phyloP scores from a whole-genome alignment of 1,140 invertebrate species.

The Anastrepha ludens region DNA sequence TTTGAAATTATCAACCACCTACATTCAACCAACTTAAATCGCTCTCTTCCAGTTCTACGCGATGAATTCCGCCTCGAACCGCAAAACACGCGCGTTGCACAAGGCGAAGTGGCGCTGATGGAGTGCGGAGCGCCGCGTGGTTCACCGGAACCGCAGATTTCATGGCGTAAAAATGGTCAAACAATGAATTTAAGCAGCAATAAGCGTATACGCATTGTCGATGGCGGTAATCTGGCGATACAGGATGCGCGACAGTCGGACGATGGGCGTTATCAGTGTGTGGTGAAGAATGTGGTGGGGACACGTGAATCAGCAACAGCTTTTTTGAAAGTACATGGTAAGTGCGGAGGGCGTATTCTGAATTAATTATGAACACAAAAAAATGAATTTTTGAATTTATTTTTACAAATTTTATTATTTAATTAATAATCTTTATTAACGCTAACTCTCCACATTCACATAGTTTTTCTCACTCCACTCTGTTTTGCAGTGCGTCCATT shows the following conservation, averaged over 20 bases:
- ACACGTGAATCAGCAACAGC: slow-evolving; percentile 84
- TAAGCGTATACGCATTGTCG: slow-evolving; percentile 83
- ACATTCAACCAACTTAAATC: background rate
- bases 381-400: background rate
- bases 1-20: no score
- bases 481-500: slow-evolving; percentile 84
- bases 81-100: slow-evolving; percentile 83
- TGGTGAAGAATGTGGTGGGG: slow-evolving; percentile 89
- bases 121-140: slow-evolving; percentile 91
- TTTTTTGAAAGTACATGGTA: slow-evolving; percentile 87
- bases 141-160: slow-evolving; percentile 87
- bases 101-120: slow-evolving; percentile 88
- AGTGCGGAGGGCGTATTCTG: slow-evolving; percentile 65
- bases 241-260: slow-evolving; percentile 86
- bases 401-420: background rate
- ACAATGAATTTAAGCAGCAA: slow-evolving; percentile 78
- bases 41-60: slow-evolving; percentile 79
- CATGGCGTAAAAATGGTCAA: slow-evolving; percentile 90
- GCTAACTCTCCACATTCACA: background rate
- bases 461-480: background rate
- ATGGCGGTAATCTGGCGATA: slow-evolving; percentile 88
- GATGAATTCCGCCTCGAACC: slow-evolving; percentile 90
- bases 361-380: slow-evolving; percentile 11
- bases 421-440: background rate
- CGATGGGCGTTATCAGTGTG: slow-evolving; percentile 88